phyloP scores from a whole-genome alignment of 1,140 invertebrate genomes.

The Drosophila sturtevanti region DNA sequence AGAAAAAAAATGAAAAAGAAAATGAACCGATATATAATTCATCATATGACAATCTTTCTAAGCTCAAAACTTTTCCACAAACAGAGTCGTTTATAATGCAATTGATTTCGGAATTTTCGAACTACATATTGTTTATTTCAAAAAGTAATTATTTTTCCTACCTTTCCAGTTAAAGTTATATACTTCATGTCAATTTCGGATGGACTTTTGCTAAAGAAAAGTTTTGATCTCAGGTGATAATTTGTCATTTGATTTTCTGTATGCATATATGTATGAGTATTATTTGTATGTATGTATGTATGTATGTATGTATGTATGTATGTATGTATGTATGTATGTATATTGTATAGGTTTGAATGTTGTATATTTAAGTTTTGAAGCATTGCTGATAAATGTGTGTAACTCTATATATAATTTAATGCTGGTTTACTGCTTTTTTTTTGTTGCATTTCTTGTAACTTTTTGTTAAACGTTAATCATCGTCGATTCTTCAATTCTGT shows the following conservation, averaged over 20 bases:
- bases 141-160: too few relatives aligned
- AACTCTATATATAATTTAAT: slow-evolving; percentile 47
- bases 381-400: slow-evolving; percentile 41
- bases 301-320: slow-evolving; percentile 29
- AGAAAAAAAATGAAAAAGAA: neutral
- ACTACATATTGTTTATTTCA: too few relatives aligned
- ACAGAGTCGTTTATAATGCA: neutral
- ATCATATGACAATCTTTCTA: neutral
- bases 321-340: slow-evolving; percentile 33
- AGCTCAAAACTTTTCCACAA: neutral
- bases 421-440: slow-evolving; percentile 12
- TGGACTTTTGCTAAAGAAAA: neutral
- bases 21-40: neutral
- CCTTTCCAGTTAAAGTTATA: neutral
- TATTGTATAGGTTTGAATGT: slow-evolving; percentile 14
- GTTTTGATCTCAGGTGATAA: neutral
- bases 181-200: too few relatives aligned
- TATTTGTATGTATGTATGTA: slow-evolving; percentile 19
- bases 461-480: slow-evolving; percentile 44
- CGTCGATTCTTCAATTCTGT: slow-evolving; percentile 51
- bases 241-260: slow-evolving; percentile 18
- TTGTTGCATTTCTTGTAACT: slow-evolving; percentile 57
- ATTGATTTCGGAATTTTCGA: too few relatives aligned
- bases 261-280: slow-evolving; percentile 13
- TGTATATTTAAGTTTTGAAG: slow-evolving; percentile 49